Conservation (phyloP, 2,797 vertebrate genomes). For the Centropyge bicolor region DNA sequence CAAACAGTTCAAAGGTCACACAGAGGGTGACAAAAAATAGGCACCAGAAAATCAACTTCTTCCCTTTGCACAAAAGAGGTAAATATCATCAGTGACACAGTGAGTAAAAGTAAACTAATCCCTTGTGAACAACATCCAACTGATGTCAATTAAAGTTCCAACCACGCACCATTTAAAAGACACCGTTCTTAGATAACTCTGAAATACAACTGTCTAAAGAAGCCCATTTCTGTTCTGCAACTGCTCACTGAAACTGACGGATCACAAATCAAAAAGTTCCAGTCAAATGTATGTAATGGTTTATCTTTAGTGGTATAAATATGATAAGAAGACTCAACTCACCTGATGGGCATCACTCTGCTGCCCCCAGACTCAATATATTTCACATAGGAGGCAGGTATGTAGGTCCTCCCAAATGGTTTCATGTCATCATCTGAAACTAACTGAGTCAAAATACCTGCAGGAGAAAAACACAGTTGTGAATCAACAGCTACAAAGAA, state of each 20-base stretch:
- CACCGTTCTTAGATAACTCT: not conserved
- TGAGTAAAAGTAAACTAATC: not conserved
- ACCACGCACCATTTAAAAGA: not conserved
- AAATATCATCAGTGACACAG: not conserved
- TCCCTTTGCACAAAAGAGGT: not conserved
- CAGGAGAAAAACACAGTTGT: constrained; percentile 22
- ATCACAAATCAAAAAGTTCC: not conserved
- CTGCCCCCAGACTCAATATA: constrained; percentile 86
- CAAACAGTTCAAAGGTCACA: not conserved
- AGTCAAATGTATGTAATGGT: not conserved
- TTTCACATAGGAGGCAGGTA: constrained; percentile 87
- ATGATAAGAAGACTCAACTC: constrained; percentile 25
- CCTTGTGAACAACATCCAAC: not conserved
- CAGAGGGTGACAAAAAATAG: too few species aligned
- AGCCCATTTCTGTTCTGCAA: not conserved
- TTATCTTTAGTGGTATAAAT: not conserved
- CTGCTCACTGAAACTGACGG: not conserved
- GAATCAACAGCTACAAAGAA: not conserved
- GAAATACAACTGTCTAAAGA: not conserved
- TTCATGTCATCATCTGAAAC: constrained; percentile 78
- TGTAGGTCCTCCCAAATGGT: constrained; percentile 83
- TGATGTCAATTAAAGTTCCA: not conserved
- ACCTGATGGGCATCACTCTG: constrained; percentile 88
- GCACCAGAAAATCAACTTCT: not conserved
- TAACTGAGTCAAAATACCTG: constrained; percentile 87